Evolutionary conservation across 2,113 vertebrate species (phyloP), one percentile per base, ranked within the genome.

Genomic region (Nothoprocta perdicaria): DNA sequence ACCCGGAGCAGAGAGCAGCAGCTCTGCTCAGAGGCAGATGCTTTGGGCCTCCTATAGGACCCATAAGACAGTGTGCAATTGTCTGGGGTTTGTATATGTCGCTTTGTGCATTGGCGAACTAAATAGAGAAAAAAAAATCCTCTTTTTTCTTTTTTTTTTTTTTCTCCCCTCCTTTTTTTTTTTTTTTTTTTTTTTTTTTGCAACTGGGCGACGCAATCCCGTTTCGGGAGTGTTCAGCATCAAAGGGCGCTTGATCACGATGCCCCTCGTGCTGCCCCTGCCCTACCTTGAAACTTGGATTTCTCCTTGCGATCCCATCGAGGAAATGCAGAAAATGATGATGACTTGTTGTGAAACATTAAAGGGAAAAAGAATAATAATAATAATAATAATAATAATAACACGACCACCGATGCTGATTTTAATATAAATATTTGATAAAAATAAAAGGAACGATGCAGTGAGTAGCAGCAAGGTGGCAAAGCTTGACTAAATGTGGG

Each of bases 1-100:
- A 21, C 9, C 8, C 9, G 21, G 46, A 10, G 19, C 11, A 22
- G 46, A 48, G 96, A 88, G 69, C 89, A 80, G 61, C 89, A 83
- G 13, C 96, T 95, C 95, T 95, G 75, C 95, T 96, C 78, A 84
- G 74, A 35, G 89, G 82, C 90, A 88, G 82, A 60, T 43, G 80
- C 19, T 89, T 95, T 84, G 86, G 78, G 88, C 91, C 92, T 96
- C 84, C 88, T 96, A 38, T 85, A 89, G 94, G 94, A 96, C 95
- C 62, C 60, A 85, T 88, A 95, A 90, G 90, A 76, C 92, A 95
- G 58, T 92, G 74, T 96, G 75, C 31, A 7, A 86, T 94, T 95
- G 94, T 93, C 74, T 90, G 93, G 69, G 83, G 52, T 85, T 93
- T 89, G 75, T 92, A 80, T 90, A 27, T 83, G 50, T 89, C 88